phyloP scores from a whole-genome alignment of 1,140 invertebrate species.

The Galleria mellonella region DNA sequence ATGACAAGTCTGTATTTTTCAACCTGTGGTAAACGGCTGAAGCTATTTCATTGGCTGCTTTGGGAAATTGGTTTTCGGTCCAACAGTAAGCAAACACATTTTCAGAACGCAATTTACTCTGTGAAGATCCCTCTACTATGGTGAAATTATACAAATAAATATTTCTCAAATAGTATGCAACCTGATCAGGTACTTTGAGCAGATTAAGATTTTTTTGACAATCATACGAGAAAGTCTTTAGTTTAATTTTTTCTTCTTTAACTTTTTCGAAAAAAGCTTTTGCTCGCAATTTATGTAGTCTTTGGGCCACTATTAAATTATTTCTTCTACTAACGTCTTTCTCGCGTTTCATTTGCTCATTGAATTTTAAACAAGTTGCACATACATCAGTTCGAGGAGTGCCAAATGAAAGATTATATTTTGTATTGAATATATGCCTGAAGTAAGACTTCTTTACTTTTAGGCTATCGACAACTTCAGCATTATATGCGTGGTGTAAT shows the following conservation, averaged over 20 bases:
- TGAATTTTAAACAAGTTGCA: too few species aligned
- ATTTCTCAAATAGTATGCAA: constrained; percentile 41
- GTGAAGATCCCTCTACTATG: constrained; percentile 32
- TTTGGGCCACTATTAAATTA: too few species aligned
- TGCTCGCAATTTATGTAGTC: too few species aligned
- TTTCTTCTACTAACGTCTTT: too few species aligned
- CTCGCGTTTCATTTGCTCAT: too few species aligned
- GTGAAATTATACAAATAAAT: constrained; percentile 50
- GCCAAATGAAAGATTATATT: constrained; percentile 16
- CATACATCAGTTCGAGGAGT: constrained; percentile 6
- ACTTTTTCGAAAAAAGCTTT: too few species aligned
- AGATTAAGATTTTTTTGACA: constrained; percentile 49
- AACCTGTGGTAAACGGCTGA: constrained; percentile 29
- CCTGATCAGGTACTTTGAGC: constrained; percentile 40
- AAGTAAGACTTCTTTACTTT: constrained; percentile 15
- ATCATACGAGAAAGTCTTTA: constrained; percentile 37
- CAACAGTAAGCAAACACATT: constrained; percentile 33
- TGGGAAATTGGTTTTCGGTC: constrained; percentile 30
- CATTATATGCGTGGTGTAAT: constrained; percentile 9
- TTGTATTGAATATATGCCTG: constrained; percentile 10
- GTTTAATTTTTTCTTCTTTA: too few species aligned
- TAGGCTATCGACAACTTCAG: constrained; percentile 6
- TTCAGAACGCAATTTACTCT: constrained; percentile 16
- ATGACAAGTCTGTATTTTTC: constrained; percentile 13
- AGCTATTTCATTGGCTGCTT: constrained; percentile 38